Conservation (phyloP, 2,888 invertebrate species). For the Pandemis cinnamomeana region DNA sequence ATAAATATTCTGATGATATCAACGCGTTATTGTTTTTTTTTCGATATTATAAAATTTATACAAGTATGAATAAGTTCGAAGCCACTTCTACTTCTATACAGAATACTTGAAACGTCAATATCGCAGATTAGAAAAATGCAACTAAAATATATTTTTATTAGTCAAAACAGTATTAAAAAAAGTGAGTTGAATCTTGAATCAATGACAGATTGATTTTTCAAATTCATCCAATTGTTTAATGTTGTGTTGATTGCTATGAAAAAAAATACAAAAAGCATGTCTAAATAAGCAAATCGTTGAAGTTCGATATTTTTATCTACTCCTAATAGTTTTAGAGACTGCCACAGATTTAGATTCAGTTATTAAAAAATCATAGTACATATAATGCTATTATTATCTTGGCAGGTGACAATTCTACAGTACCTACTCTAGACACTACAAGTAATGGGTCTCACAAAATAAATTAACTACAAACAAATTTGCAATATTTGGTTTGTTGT, state of each 20-base stretch:
- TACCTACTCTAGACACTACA: slow-evolving; percentile 7
- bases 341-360: slow-evolving; percentile 27
- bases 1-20: slow-evolving; percentile 1
- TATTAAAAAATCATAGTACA: not conserved
- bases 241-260: too few species aligned
- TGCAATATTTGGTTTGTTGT: not conserved
- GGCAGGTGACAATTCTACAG: slow-evolving; percentile 3
- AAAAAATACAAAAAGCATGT: not conserved
- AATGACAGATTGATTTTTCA: slow-evolving; percentile 14
- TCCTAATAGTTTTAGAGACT: not conserved
- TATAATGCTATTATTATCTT: not conserved
- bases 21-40: not conserved
- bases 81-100: not conserved
- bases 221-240: not conserved
- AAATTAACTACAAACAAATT: not conserved
- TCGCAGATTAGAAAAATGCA: slow-evolving; percentile 1
- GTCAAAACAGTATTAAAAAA: not conserved
- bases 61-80: not conserved
- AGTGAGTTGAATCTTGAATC: slow-evolving; percentile 23
- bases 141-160: not conserved
- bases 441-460: not conserved
- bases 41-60: not conserved
- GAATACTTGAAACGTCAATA: not conserved
- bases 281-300: not conserved
- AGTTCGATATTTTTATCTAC: not conserved